A percentile compares a stretch with the other conserved stretches of the same genome.
Conservation (phyloP, 2,113 vertebrate species). For the Istiophorus platypterus region DNA sequence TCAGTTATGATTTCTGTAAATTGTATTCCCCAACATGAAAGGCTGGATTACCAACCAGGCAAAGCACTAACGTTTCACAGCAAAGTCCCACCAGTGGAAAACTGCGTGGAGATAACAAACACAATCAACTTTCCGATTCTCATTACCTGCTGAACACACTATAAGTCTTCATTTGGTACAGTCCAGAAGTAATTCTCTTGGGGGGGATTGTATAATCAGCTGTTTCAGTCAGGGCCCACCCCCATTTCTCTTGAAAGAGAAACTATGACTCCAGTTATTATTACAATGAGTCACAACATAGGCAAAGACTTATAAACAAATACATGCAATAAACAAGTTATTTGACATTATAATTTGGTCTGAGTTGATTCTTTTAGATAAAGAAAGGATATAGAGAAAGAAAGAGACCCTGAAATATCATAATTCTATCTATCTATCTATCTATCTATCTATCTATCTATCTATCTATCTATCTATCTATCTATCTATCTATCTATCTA, state of each 20-base stretch:
- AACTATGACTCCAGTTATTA: constrained; percentile 4
- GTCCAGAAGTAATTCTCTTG: background rate
- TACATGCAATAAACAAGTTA: background rate
- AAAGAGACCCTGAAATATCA: background rate
- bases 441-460: constrained; percentile 66
- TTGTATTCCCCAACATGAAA: background rate
- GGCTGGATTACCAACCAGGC: background rate
- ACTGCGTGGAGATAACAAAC: background rate
- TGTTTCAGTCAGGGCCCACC: constrained; percentile 25
- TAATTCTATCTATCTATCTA: constrained; percentile 52
- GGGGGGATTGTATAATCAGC: background rate
- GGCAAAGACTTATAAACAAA: background rate
- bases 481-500: no score
- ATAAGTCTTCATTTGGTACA: constrained; percentile 3
- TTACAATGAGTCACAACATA: background rate
- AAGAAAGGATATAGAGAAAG: background rate
- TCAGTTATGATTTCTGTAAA: no score
- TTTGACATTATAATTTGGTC: background rate
- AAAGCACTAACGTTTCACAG: background rate
- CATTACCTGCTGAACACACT: background rate
- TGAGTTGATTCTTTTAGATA: background rate
- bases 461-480: background rate
- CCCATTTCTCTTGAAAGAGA: constrained; percentile 47
- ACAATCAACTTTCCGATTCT: background rate
- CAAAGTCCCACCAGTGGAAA: background rate